These are phyloP conservation scores for Tenrec ecaudatus DNA, from an alignment of 2,113 vertebrate species.

Conservation along the genomic window DNA sequence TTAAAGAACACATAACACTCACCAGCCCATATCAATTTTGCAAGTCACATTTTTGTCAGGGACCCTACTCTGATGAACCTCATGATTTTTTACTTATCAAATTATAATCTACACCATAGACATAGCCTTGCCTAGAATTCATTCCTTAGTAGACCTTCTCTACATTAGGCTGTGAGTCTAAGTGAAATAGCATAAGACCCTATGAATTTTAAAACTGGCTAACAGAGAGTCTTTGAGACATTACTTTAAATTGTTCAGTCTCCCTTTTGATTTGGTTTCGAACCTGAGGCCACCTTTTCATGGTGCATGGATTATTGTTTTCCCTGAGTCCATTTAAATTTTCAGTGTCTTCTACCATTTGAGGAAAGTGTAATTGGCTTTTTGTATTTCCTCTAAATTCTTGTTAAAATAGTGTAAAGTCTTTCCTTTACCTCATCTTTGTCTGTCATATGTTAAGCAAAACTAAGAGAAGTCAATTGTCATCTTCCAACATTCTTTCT, in stretches of 20 bases:
- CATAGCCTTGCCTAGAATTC: not conserved
- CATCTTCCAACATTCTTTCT: conserved; percentile 47
- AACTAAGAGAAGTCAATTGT: conserved; percentile 15
- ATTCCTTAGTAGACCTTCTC: conserved; percentile 16
- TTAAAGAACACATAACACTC: not conserved
- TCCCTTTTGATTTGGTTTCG: conserved; percentile 1
- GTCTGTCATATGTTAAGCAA: not conserved
- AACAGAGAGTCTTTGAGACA: conserved; percentile 24
- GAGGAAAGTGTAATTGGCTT: not conserved
- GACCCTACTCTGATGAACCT: not conserved
- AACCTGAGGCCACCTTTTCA: not conserved
- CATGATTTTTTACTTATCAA: not conserved
- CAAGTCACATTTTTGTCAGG: not conserved
- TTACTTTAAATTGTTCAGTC: not conserved
- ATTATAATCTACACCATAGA: conserved; percentile 20
- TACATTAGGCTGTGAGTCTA: not conserved
- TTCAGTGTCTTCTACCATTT: not conserved
- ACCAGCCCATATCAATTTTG: conserved; percentile 9
- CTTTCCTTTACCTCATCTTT: conserved; percentile 23
- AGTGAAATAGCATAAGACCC: too few species aligned
- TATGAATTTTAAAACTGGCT: not conserved
- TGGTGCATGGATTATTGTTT: conserved; percentile 27
- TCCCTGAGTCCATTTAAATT: not conserved
- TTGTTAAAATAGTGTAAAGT: conserved; percentile 17
- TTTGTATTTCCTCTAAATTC: conserved; percentile 19